Evolutionary conservation across 2,797 vertebrate species (phyloP).

Genomic region (Cossypha dichroa): DNA sequence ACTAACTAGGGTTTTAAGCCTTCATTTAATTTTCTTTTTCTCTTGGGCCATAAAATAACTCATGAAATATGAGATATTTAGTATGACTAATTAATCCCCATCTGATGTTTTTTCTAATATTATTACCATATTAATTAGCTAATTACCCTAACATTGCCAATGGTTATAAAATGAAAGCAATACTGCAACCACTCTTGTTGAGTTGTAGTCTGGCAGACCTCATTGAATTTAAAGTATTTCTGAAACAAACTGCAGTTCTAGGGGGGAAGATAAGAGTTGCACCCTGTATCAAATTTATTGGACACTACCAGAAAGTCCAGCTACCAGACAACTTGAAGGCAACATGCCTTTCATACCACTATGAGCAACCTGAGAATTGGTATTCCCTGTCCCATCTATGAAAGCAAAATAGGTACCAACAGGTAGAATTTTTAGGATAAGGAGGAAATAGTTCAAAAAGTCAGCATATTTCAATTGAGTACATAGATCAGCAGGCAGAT

Average conservation of each 20-base stretch:
- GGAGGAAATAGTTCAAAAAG: neutral
- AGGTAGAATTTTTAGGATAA: neutral
- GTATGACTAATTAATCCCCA: constrained; percentile 65
- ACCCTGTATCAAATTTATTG: neutral
- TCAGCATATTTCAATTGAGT: neutral
- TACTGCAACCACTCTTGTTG: neutral
- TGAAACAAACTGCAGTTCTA: neutral
- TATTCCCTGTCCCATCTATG: neutral
- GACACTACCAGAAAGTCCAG: neutral
- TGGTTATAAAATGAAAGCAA: constrained; percentile 43
- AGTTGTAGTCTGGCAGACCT: neutral
- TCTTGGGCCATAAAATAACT: constrained; percentile 57
- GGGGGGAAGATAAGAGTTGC: neutral
- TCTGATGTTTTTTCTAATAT: constrained; percentile 63
- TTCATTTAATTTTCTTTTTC: constrained; percentile 49
- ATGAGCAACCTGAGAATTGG: neutral
- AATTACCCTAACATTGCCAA: constrained; percentile 53
- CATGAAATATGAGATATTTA: constrained; percentile 64
- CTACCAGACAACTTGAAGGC: neutral
- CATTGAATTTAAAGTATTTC: neutral
- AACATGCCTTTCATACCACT: neutral
- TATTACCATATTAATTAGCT: constrained; percentile 70
- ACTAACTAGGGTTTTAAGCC: constrained; percentile 8
- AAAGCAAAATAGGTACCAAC: neutral
- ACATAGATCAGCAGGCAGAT: accelerated